Base-by-base conservation (phyloP, 2,113 vertebrate genomes). In the Archocentrus centrarchus region DNA sequence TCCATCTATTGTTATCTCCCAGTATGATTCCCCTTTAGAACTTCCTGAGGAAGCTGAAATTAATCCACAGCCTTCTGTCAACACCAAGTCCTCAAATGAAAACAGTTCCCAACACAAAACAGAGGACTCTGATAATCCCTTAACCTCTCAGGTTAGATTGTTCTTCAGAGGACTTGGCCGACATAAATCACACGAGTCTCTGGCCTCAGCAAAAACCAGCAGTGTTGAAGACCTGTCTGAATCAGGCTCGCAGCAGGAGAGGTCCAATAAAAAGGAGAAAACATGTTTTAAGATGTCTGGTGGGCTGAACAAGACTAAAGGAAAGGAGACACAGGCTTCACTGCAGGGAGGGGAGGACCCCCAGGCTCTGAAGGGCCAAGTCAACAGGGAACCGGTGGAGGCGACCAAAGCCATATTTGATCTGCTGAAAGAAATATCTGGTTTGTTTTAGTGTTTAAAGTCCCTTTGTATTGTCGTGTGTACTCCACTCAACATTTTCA, bases 401-500 rank as follows among this genome's bases (percentile, higher is more conserved):
- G 91, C 93, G 3, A 94, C 93, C 55, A 96, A 95, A 92, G 95
- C 94, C 75, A 90, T 96, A 20, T 94, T 96, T 91, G 95, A 96
- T 82, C 93, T 96, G 47, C 89, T 96, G 75, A 96, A 96, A 83
- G 96, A 96, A 92, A 95, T 96, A 80, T 95, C 94, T 57, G 95
- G 96, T 96, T 85, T 55, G 94, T 94, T 86, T 73, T 37, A 50
- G 24, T 47, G n/a, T 77, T 85, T 39, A 79, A 68, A 84, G n/a
- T 70, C 24, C 22, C 18, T 18, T 24, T 13, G n/a, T 62, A 2
- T 32, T 47, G 11, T 70, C 22, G 10, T 50, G n/a, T 44, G 15
- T 27, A n/a, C 14, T 55, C 77, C 41, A 20, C 44, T 55, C 55
- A n/a, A 27, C 24, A 32, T 41, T 59, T 59, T 75, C 22, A 30